These are phyloP conservation scores for Chiloscyllium plagiosum DNA, from an alignment of 2,113 vertebrate species.

Conservation along the genomic window DNA sequence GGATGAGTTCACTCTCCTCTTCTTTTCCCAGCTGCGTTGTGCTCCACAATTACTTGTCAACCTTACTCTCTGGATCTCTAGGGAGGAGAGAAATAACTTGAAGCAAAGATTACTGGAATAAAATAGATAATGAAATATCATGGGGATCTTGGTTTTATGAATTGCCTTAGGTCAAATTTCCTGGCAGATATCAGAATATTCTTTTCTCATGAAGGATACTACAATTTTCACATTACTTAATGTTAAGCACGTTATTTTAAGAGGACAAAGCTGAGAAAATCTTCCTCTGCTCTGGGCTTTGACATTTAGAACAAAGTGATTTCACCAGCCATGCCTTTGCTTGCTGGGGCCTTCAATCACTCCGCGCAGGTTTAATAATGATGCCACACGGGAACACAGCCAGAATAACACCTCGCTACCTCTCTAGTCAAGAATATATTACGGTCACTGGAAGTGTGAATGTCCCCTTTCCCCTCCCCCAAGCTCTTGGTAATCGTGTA, in stretches of 20 bases:
- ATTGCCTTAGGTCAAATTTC: neutral
- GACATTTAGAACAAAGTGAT: neutral
- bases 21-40: neutral
- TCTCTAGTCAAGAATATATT: constrained; percentile 29
- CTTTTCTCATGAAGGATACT: neutral
- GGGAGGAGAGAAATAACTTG: neutral
- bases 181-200: neutral
- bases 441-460: neutral
- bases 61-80: neutral
- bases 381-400: constrained; percentile 8
- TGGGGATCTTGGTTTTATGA: constrained; percentile 11
- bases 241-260: neutral
- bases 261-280: neutral
- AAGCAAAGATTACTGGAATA: neutral
- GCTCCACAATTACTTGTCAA: neutral
- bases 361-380: constrained; percentile 34
- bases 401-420: neutral
- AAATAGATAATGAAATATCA: neutral
- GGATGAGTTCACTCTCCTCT: neutral
- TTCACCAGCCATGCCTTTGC: neutral
- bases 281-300: neutral
- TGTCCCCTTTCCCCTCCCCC: neutral
- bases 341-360: neutral
- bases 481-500: neutral
- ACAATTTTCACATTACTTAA: neutral